Evolutionary conservation across 2,888 invertebrate species (phyloP), one percentile per base, ranked within the genome.

Genomic region (Mesochorus sp.): DNA sequence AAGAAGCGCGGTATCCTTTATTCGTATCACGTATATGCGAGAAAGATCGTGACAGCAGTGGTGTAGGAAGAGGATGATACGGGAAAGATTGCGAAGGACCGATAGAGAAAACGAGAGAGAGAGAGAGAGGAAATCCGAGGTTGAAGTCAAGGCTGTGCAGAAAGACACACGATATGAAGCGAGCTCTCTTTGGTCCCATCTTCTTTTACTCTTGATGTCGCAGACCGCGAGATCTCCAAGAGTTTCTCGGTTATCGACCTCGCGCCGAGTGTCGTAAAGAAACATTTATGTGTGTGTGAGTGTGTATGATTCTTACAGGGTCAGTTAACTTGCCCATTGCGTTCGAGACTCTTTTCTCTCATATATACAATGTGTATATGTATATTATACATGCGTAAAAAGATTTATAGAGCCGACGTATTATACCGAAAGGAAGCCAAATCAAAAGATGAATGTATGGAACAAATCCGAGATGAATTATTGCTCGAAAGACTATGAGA

Each of bases 71-170:
- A 62, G 17, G 62, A 70, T 61, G 59, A 62, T 21, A 39, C 57
- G 57, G 34, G 57, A 14, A 24, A n/a, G 26, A 19, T 6, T 39
- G 19, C 12, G n/a, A 53, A 37, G 19, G 14, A 34, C 34, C 1
- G 31, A 34, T 55, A 34, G 34, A 34, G 51, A 34, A 37, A 47
- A 24, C 3, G 24, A 64, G 49, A 49, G 28, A 19, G 44, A 34
- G 10, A 24, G 39, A 66, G 49, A 37, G 49, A 66, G 61, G 21
- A 37, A 53, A 55, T 57, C 81, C 82, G 85, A 86, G 85, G 85
- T 85, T 85, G 82, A 83, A 84, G 86, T 86, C 87, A 87, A 87
- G 87, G 87, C 84, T 87, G 84, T 84, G 82, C 21, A 55, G 83
- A 87, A 84, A 87, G 85, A 84, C 83, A 81, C 51, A 55, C 17